Evolutionary conservation across 2,113 vertebrate genomes (phyloP).

Genomic region (Campylomormyrus tamandua): DNA sequence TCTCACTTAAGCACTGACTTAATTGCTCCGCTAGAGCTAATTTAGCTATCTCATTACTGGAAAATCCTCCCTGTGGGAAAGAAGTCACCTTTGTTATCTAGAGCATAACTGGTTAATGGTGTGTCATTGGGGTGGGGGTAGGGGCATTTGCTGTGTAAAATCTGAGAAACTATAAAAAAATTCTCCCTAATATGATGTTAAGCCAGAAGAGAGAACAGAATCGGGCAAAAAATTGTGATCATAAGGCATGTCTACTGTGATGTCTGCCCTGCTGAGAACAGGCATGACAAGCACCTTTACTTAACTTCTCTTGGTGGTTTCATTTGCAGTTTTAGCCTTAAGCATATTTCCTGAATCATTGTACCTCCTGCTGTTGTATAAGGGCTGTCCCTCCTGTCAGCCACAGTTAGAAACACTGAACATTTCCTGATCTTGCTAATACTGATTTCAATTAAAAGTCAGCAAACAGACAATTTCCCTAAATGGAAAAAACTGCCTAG

Average conservation of each 20-base stretch:
- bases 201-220: neutral
- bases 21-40: neutral
- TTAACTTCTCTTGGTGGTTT: neutral
- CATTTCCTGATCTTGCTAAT: neutral
- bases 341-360: neutral
- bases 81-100: slow-evolving; percentile 10
- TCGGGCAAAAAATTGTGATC: neutral
- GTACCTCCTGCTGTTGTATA: neutral
- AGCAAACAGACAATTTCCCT: neutral
- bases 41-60: slow-evolving; percentile 4
- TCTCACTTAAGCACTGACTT: neutral
- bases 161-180: neutral
- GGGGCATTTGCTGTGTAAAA: neutral
- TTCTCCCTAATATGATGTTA: neutral
- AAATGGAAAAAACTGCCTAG: neutral
- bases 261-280: neutral
- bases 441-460: neutral
- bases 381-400: neutral
- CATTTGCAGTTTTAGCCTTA: neutral
- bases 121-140: neutral
- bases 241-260: neutral
- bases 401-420: neutral
- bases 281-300: neutral
- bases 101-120: neutral
- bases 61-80: neutral